Percentiles rank a stretch among this genome's conserved stretches.
Conservation (phyloP, 2,113 vertebrate species). For the Cheirogaleus medius region DNA sequence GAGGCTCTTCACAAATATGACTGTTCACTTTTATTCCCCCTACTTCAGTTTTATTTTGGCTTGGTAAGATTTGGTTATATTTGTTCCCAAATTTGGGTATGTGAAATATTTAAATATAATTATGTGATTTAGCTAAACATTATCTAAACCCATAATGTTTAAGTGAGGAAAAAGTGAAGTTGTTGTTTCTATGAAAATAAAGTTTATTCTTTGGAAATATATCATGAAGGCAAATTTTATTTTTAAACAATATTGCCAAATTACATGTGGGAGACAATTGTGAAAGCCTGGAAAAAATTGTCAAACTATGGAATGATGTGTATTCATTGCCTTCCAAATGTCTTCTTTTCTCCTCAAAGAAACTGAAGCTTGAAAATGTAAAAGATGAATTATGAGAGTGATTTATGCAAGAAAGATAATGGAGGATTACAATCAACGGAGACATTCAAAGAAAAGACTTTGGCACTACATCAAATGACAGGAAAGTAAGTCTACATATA, state of each 20-base stretch:
- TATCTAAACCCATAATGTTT: not conserved
- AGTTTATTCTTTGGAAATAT: not conserved
- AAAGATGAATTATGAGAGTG: not conserved
- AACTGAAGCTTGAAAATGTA: not conserved
- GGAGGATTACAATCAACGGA: not conserved
- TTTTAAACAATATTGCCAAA: not conserved
- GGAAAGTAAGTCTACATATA: not conserved
- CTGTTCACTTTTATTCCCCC: not conserved
- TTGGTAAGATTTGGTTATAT: not conserved
- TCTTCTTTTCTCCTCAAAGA: constrained; percentile 21
- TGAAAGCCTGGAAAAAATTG: not conserved
- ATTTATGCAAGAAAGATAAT: not conserved
- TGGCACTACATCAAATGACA: not conserved
- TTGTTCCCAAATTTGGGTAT: not conserved
- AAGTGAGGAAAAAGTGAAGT: not conserved
- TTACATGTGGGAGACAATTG: not conserved
- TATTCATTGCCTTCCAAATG: not conserved
- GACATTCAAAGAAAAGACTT: not conserved
- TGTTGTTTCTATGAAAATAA: constrained; percentile 32
- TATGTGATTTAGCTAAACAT: constrained; percentile 28
- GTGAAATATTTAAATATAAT: not conserved
- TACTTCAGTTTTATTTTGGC: not conserved
- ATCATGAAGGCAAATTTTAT: not conserved
- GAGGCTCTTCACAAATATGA: not conserved
- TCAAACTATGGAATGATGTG: not conserved